Evolutionary conservation across 1,140 invertebrate genomes (phyloP).

Genomic region (Bursaphelenchus mucronatus): DNA sequence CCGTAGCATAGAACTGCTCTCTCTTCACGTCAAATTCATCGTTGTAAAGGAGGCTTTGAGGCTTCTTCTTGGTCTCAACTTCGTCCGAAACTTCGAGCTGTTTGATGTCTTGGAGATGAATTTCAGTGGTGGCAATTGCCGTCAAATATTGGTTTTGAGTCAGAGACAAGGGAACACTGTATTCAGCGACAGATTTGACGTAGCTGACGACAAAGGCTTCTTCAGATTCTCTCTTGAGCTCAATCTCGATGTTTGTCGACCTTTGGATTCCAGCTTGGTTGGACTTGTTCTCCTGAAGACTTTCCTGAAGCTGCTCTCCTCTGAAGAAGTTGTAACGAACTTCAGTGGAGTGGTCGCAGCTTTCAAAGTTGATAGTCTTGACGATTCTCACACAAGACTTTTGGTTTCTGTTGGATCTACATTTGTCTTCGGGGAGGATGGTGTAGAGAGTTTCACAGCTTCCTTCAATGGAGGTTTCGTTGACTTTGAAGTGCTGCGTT

Average conservation of each 20-base stretch:
- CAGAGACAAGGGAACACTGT: conserved; percentile 8
- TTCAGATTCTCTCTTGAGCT: conserved; percentile 25
- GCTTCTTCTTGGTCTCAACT: conserved; percentile 11
- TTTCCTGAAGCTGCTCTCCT: conserved; percentile 17
- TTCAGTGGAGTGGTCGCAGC: conserved; percentile 45
- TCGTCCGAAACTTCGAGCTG: background rate
- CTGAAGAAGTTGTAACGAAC: conserved; percentile 39
- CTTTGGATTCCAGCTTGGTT: conserved; percentile 22
- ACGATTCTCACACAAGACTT: conserved; percentile 29
- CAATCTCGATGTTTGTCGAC: conserved; percentile 10
- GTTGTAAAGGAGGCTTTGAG: conserved; percentile 9
- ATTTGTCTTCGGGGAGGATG: conserved; percentile 20
- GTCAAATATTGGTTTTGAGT: background rate
- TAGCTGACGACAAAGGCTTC: conserved; percentile 29
- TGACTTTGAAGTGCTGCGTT: conserved; percentile 10
- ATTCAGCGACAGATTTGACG: conserved; percentile 3
- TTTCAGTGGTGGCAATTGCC: conserved; percentile 1
- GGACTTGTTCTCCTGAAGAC: conserved; percentile 12
- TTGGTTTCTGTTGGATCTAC: background rate
- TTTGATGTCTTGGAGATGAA: conserved; percentile 9
- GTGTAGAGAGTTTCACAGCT: conserved; percentile 43
- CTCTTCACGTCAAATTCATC: conserved; percentile 14
- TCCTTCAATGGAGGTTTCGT: conserved; percentile 46
- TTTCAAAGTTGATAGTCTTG: conserved; percentile 55
- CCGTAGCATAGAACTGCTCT: conserved; percentile 36